Base-by-base conservation (phyloP, 2,888 invertebrate species). In the Calameuta idolon region DNA sequence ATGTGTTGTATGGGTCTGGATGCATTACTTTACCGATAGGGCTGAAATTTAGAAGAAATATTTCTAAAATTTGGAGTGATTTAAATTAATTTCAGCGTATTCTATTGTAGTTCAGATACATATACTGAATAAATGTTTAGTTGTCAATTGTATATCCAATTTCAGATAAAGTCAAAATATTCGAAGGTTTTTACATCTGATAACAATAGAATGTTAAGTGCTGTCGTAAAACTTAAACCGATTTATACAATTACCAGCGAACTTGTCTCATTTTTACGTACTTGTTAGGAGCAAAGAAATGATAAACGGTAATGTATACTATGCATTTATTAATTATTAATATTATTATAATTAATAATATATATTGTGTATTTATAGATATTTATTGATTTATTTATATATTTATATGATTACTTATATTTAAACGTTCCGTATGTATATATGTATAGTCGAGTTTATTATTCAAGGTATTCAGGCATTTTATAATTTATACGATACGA, bases 241-340 rank as follows among this genome's bases (percentile, higher is more conserved):
- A 23, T 15, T 4, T 40, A 15, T 23, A 15, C 5, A 40, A 15
- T 5, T 40, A 15, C 5, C 15, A 4, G 15, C 5, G 23, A 23
- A 9, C 55, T 55, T 55, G 15, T 23, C 23, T 55, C 23, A 55
- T 55, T 9, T 40, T 1, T 23, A 55, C 23, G 9, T 55, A 31
- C 31, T 33, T 71, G 12, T 30, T 31, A 31, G 71, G 71, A 34
- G 33, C 33, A 30, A 71, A 12, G 71, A 31, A 71, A 34, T 71
- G 9, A 71, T 31, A 71, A 12, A 23, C 35, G 0, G 74, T 76
- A 77, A 69, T 79, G 55, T 83, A 86, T 85, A 87, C 85, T 88
- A 87, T 86, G 79, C 81, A 83, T 88, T 88, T 88, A 89, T 88
- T 89, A 85, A 85, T 87, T 81, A 84, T 87, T 87, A 87, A 88